A percentile compares a stretch with the other conserved stretches of the same genome.
Conservation (phyloP, 2,797 vertebrate species). For the Hirundo rustica region DNA sequence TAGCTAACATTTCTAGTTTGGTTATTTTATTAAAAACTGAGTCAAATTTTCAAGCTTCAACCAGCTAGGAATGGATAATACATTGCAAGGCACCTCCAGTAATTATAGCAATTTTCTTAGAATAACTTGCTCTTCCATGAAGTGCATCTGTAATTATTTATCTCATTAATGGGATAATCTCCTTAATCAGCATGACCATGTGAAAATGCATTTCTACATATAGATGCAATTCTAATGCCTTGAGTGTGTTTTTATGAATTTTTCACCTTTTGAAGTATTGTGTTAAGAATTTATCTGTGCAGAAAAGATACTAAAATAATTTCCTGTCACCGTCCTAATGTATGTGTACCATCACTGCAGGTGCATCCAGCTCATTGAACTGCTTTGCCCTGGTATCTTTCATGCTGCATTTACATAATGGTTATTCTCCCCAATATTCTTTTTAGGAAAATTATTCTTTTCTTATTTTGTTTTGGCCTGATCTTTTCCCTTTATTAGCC, state of each 20-base stretch:
- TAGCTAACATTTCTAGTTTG: neutral
- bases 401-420: neutral
- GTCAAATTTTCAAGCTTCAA: neutral
- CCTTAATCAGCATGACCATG: slow-evolving; percentile 17
- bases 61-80: neutral
- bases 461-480: neutral
- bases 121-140: neutral
- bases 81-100: neutral
- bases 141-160: slow-evolving; percentile 47
- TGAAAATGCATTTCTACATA: slow-evolving; percentile 24
- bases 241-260: neutral
- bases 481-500: neutral
- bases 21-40: neutral
- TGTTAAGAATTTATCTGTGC: neutral
- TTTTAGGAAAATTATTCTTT: neutral
- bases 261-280: slow-evolving; percentile 3
- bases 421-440: neutral
- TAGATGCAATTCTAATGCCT: neutral
- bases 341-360: neutral
- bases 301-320: neutral
- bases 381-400: neutral
- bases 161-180: slow-evolving; percentile 42
- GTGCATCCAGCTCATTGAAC: neutral
- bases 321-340: neutral
- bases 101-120: slow-evolving; percentile 36